Evolutionary conservation across 2,888 invertebrate genomes (phyloP), one percentile per base, ranked within the genome.

Genomic region (Gnatocerus cornutus): DNA sequence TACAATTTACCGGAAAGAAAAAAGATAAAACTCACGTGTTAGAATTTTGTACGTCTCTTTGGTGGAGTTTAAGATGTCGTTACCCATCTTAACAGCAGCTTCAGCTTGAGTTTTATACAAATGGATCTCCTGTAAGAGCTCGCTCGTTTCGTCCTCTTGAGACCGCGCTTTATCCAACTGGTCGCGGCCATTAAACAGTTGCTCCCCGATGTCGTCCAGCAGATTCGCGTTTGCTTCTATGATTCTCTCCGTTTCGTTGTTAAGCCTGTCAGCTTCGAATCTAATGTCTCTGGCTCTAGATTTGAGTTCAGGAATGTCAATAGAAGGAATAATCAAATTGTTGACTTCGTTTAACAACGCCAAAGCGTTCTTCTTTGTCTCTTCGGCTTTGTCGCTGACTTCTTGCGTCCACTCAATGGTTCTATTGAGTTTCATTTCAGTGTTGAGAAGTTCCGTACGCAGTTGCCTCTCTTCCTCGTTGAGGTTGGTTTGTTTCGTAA

Each of bases 41-140:
- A 95, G 86, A 14, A 93, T 93, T 72, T 91, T 88, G 71, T 93
- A 90, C 0, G 96, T 96, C 59, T 91, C 90, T 78, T 92, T 91
- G 2, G 94, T 96, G 80, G 94, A 93, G 72, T 89, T 88, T 5
- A 95, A 86, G 0, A 93, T 95, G 75, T 90, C 90, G 78, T 97
- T 95, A 1, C 97, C 97, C 58, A 93, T 89, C 65, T 91, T 89
- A 0, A 97, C 94, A 1, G 98, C 97, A 58, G 93, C 90, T 66
- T 90, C 90, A 0, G 97, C 97, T 78, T 90, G 91, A 3, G 88
- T 91, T 59, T 91, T 90, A 0, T 92, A 90, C 14, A 89, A 90
- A 79, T 95, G 93, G 5, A 96, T 90, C 71, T 93, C 93, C 0
- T 92, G 91, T 64, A 97, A 83, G 7, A 97, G 87, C 72, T 93